phyloP scores from a whole-genome alignment of 2,113 vertebrate species.

The Chaetura pelagica region DNA sequence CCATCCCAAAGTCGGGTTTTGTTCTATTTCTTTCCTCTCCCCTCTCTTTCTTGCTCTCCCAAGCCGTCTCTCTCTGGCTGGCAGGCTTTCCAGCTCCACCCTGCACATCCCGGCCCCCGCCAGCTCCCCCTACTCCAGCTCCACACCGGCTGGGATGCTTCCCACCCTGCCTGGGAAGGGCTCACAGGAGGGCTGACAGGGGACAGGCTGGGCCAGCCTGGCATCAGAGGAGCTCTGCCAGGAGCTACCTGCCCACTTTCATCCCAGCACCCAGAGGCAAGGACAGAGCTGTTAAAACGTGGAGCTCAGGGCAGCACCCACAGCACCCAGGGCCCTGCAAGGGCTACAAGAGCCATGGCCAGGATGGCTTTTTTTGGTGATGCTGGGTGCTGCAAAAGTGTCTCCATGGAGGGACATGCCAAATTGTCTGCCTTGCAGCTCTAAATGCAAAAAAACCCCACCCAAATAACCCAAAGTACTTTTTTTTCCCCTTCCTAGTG shows the following conservation, averaged over 20 bases:
- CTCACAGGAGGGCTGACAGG: rapidly evolving
- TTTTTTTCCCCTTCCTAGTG: too few species aligned
- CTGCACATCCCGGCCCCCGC: neutral
- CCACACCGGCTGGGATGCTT: rapidly evolving
- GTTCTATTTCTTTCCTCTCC: slow-evolving; percentile 7
- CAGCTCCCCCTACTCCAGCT: neutral
- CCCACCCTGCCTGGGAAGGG: rapidly evolving
- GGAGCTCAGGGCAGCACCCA: rapidly evolving
- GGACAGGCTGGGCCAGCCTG: neutral
- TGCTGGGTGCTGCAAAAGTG: neutral
- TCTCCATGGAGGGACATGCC: neutral
- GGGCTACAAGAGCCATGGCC: neutral
- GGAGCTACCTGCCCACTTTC: neutral
- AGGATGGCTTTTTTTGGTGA: neutral
- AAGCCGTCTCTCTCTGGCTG: neutral
- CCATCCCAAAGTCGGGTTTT: neutral
- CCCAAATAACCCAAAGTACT: too few species aligned
- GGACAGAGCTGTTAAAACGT: neutral
- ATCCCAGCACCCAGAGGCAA: neutral
- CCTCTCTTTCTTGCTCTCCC: neutral
- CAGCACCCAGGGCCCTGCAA: neutral
- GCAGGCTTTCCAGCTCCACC: slow-evolving; percentile 40
- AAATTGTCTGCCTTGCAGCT: neutral
- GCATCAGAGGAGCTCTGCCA: neutral
- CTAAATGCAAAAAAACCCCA: too few species aligned